These are phyloP conservation scores for Thereva nobilitata DNA, from an alignment of 2,888 invertebrate genomes.

Conservation along the genomic window DNA sequence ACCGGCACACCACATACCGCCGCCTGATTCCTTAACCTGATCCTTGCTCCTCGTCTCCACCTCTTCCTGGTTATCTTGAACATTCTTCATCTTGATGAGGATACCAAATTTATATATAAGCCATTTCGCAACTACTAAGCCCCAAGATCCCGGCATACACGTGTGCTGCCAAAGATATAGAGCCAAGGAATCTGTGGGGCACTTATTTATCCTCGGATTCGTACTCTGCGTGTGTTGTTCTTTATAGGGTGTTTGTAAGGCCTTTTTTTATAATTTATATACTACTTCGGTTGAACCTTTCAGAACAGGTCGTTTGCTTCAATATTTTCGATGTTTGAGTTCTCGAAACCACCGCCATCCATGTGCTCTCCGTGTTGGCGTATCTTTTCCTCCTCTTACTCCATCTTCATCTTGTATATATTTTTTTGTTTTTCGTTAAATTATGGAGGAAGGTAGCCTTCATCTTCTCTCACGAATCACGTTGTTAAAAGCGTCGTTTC, in stretches of 20 bases:
- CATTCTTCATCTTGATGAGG: constrained; percentile 36
- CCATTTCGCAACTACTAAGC: constrained; percentile 5
- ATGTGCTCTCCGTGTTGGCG: constrained; percentile 25
- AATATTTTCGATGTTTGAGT: constrained; percentile 20
- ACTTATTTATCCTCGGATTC: constrained; percentile 13
- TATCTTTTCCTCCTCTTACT: constrained; percentile 30
- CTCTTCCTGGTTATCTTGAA: constrained; percentile 28
- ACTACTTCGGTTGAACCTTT: constrained; percentile 37
- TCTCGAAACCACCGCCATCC: not conserved
- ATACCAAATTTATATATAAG: constrained; percentile 27
- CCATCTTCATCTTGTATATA: not conserved
- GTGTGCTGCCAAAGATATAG: not conserved
- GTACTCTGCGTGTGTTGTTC: constrained; percentile 38
- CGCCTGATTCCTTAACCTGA: not conserved
- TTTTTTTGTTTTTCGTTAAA: no score
- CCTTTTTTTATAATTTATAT: constrained; percentile 45
- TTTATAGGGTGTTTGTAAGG: constrained; percentile 45
- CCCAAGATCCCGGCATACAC: not conserved
- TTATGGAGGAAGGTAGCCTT: constrained; percentile 16
- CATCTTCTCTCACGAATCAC: constrained; percentile 12
- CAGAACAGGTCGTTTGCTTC: constrained; percentile 30
- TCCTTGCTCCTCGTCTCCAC: not conserved
- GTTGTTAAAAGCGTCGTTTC: not conserved
- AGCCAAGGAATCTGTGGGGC: no score
- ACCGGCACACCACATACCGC: no score